Percentiles rank a stretch among this genome's conserved stretches.
phyloP scores from a whole-genome alignment of 1,140 invertebrate genomes.

The Zophobas atratus region DNA sequence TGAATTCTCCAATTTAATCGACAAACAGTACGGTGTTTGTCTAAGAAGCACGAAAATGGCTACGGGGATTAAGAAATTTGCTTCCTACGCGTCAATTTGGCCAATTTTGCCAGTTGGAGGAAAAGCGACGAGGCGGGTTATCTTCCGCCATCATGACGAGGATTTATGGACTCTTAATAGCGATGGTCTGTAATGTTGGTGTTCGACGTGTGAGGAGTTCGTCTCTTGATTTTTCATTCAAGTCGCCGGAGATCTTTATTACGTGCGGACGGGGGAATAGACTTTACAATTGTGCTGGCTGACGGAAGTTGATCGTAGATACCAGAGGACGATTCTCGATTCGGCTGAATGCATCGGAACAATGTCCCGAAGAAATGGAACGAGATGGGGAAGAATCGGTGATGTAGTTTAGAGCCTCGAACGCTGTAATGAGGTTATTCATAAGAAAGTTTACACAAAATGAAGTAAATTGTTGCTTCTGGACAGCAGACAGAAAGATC shows the following conservation, averaged over 20 bases:
- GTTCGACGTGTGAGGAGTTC: not conserved
- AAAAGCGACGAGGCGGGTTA: too few relatives aligned
- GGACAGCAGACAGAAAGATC: too few relatives aligned
- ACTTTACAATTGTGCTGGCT: conserved; percentile 11
- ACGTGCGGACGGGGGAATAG: not conserved
- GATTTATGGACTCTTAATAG: conserved; percentile 9
- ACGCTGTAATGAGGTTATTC: too few relatives aligned
- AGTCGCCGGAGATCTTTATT: not conserved
- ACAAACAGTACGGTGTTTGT: conserved; percentile 22
- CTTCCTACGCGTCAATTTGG: conserved; percentile 24
- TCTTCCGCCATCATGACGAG: not conserved
- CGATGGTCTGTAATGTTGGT: not conserved
- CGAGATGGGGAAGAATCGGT: not conserved
- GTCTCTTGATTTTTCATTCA: not conserved
- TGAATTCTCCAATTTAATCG: conserved; percentile 31
- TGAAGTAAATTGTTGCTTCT: too few relatives aligned
- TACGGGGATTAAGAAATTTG: conserved; percentile 15
- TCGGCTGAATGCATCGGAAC: conserved; percentile 33
- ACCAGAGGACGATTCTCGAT: conserved; percentile 6
- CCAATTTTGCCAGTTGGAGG: not conserved
- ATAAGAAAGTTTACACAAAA: too few relatives aligned
- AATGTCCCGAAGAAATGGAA: conserved; percentile 20
- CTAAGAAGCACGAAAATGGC: conserved; percentile 4
- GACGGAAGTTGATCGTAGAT: conserved; percentile 32
- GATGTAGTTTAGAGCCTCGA: not conserved